These are phyloP conservation scores for Gila robusta DNA, from an alignment of 2,797 vertebrate species.

Conservation along the genomic window DNA sequence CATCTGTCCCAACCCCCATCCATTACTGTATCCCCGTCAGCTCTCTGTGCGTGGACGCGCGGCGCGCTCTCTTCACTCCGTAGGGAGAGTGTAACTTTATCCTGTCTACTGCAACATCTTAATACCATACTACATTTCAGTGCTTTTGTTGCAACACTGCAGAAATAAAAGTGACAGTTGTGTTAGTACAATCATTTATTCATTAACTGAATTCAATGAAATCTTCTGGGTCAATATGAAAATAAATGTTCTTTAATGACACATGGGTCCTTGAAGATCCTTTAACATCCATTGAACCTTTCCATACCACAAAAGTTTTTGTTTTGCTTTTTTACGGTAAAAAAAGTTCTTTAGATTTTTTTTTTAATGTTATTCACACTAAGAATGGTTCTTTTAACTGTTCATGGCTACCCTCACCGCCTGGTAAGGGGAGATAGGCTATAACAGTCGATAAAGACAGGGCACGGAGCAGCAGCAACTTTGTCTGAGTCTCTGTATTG, in stretches of 20 bases:
- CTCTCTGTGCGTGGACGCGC: background rate
- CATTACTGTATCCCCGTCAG: conserved; percentile 49
- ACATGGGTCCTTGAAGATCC: background rate
- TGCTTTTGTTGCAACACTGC: background rate
- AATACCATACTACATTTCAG: background rate
- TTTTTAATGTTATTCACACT: background rate
- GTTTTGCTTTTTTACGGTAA: background rate
- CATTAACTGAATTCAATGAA: background rate
- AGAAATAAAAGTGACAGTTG: background rate
- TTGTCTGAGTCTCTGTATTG: too few species aligned
- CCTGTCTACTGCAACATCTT: background rate
- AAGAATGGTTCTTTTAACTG: background rate
- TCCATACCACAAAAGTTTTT: background rate
- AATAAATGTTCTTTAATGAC: background rate
- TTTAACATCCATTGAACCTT: background rate
- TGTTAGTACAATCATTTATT: background rate
- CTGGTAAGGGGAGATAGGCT: too few species aligned
- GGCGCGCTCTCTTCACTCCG: background rate
- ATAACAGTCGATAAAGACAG: too few species aligned
- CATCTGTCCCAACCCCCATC: conserved; percentile 52
- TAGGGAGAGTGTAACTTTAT: conserved; percentile 33
- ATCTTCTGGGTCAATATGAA: background rate
- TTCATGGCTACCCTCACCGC: background rate
- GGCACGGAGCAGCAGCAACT: too few species aligned
- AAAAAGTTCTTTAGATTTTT: background rate